phyloP scores from a whole-genome alignment of 2,113 vertebrate genomes.

The Poecilia latipinna region DNA sequence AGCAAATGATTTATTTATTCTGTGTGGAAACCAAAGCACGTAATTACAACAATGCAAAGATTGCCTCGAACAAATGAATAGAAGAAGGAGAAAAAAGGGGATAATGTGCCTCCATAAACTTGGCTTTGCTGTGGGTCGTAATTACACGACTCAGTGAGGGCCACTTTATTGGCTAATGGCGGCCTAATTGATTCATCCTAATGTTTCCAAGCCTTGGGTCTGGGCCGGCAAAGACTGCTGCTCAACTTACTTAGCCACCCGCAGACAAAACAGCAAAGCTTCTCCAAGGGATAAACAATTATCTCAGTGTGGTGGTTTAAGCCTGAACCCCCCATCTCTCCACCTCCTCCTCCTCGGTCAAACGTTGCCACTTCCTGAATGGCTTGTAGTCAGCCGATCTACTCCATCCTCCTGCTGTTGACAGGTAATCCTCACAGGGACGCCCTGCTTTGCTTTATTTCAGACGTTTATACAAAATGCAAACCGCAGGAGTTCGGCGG shows the following conservation, averaged over 20 bases:
- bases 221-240: constrained; percentile 57
- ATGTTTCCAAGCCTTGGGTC: constrained; percentile 75
- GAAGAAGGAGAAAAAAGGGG: constrained; percentile 69
- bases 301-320: constrained; percentile 33
- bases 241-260: constrained; percentile 72
- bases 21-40: constrained; percentile 68
- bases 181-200: constrained; percentile 82
- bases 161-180: constrained; percentile 79
- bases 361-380: constrained; percentile 69
- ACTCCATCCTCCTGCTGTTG: constrained; percentile 49
- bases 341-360: constrained; percentile 7
- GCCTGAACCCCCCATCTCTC: background rate
- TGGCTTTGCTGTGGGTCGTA: constrained; percentile 80
- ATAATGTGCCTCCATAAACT: constrained; percentile 67
- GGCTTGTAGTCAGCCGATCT: constrained; percentile 69
- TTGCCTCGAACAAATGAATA: constrained; percentile 78
- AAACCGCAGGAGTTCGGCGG: constrained; percentile 11
- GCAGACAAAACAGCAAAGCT: constrained; percentile 63
- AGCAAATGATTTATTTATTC: constrained; percentile 73
- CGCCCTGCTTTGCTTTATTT: constrained; percentile 38
- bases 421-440: constrained; percentile 67
- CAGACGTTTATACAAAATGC: constrained; percentile 11
- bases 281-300: constrained; percentile 75
- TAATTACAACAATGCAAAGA: constrained; percentile 78
- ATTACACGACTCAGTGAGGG: constrained; percentile 81